Percentiles rank a stretch among this genome's conserved stretches.
phyloP scores from a whole-genome alignment of 1,140 invertebrate species.

The Potamilus streckersoni region DNA sequence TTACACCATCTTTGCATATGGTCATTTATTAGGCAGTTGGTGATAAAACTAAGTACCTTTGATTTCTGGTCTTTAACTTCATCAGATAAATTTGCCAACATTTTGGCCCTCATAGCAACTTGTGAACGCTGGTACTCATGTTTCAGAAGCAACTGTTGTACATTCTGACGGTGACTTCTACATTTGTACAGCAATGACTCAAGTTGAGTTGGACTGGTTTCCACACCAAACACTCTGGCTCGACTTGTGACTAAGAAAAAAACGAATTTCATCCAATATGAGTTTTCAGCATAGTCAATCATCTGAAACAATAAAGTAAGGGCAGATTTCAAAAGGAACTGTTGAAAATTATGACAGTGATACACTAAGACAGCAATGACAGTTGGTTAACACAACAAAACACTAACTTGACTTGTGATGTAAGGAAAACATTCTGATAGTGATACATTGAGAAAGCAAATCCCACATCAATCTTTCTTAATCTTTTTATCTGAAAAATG shows the following conservation, averaged over 20 bases:
- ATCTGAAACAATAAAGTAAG: background rate
- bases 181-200: slow-evolving; percentile 48
- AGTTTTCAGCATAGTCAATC: background rate
- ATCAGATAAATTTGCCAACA: slow-evolving; percentile 60
- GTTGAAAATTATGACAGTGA: slow-evolving; percentile 57
- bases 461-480: background rate
- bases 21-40: too few relatives aligned
- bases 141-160: slow-evolving; percentile 59
- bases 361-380: slow-evolving; percentile 46
- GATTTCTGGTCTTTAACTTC: slow-evolving; percentile 31
- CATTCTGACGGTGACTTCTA: slow-evolving; percentile 50
- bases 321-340: slow-evolving; percentile 48
- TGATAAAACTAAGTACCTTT: slow-evolving; percentile 13
- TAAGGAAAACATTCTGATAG: slow-evolving; percentile 43
- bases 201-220: slow-evolving; percentile 45
- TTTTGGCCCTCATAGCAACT: slow-evolving; percentile 55
- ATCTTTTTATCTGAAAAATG: slow-evolving; percentile 3
- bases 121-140: slow-evolving; percentile 61
- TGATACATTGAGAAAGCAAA: slow-evolving; percentile 50
- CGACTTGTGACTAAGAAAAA: slow-evolving; percentile 36
- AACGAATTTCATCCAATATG: slow-evolving; percentile 2
- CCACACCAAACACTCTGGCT: slow-evolving; percentile 50
- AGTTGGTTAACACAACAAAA: slow-evolving; percentile 51
- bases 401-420: slow-evolving; percentile 45
- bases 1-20: too few relatives aligned